Evolutionary conservation across 1,140 invertebrate genomes (phyloP), one percentile per base, ranked within the genome.

Genomic region (Antheraea mylitta): DNA sequence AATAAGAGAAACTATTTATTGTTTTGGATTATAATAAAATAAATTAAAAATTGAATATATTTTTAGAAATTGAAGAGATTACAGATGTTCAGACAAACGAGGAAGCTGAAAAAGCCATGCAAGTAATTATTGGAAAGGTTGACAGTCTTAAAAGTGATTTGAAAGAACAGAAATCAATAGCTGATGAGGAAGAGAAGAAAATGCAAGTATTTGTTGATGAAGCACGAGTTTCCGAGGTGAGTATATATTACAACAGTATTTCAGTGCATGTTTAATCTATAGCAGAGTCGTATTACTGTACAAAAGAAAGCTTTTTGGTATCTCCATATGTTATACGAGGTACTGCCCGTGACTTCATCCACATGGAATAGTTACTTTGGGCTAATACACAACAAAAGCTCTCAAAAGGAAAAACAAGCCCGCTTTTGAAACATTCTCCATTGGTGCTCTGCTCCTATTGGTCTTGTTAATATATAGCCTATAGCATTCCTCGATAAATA

Each of bases 161-260:
- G 3, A 90, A 92, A 64, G 83, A 88, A 30, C 83, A 85, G 6
- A 90, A 92, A 67, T 36, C 74, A 0, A 62, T 83, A 37, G 86
- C 92, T 64, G 93, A 93, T 66, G 74, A 76, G 19, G 83, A 93
- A 45, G 93, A 94, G 68, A 92, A 90, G 18, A 77, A 91, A 67
- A 65, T 93, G 3, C 94, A 94, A 73, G 78, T 77, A 38, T 75
- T 82, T 64, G 86, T 94, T 11, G 93, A 94, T 80, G 76, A 75
- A 9, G 82, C 92, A 42, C 82, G 91, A 69, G 88, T 88, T 64
- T 82, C 89, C 8, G 75, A 88, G 64, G 91, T 92, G 78, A 74
- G 77, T 78, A 61, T 53, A 16, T 16, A 16, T 16, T n/a, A 53
- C 16, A 53, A 10, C 7, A 16, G 45, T 16, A 13, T 53, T 53